phyloP scores from a whole-genome alignment of 2,888 invertebrate species.

The Carcina quercana region DNA sequence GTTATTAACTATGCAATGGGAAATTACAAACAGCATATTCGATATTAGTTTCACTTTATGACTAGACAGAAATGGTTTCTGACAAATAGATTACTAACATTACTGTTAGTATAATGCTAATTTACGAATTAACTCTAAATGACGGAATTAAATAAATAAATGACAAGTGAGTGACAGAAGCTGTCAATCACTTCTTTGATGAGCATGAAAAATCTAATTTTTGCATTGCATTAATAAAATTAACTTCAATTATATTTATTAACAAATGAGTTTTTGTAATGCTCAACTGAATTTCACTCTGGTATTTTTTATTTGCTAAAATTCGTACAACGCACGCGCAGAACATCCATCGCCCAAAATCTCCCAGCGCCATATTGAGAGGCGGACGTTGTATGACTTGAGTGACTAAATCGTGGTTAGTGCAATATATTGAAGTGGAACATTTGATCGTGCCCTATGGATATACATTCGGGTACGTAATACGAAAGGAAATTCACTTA shows the following conservation, averaged over 20 bases:
- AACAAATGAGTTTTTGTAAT: conserved; percentile 28
- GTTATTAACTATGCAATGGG: too few relatives aligned
- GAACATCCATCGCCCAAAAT: conserved; percentile 73
- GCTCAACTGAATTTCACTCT: conserved; percentile 34
- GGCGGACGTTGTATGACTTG: conserved; percentile 80
- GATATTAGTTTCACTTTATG: not conserved
- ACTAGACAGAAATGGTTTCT: too few relatives aligned
- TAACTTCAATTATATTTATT: conserved; percentile 23
- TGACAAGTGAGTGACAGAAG: conserved; percentile 3
- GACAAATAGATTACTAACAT: too few relatives aligned
- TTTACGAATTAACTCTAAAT: not conserved
- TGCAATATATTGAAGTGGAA: conserved; percentile 73
- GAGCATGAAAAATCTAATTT: conserved; percentile 52
- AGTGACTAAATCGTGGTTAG: conserved; percentile 72
- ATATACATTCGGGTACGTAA: conserved; percentile 75
- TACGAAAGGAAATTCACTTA: conserved; percentile 46
- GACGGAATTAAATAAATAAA: not conserved
- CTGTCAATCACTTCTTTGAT: conserved; percentile 56
- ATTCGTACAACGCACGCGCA: conserved; percentile 72
- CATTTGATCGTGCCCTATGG: conserved; percentile 74
- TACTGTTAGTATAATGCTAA: not conserved
- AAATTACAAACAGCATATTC: too few relatives aligned
- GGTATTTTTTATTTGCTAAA: conserved; percentile 56
- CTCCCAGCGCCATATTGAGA: conserved; percentile 84
- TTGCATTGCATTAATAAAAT: conserved; percentile 32